Evolutionary conservation across 2,888 invertebrate species (phyloP).

Genomic region (Psylliodes chrysocephalus): DNA sequence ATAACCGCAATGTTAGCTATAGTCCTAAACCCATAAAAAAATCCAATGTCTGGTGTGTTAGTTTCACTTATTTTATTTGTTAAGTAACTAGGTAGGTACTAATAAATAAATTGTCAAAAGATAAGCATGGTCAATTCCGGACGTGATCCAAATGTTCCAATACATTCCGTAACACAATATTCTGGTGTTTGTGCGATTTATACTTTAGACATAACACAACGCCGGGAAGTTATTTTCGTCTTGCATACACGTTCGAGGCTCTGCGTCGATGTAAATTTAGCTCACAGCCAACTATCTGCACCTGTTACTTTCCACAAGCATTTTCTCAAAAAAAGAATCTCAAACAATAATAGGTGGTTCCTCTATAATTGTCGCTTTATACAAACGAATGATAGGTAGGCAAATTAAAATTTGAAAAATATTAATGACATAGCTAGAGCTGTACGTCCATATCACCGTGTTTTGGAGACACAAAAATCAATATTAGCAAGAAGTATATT

Average conservation of each 20-base stretch:
- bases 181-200: constrained; percentile 41
- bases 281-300: constrained; percentile 41
- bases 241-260: constrained; percentile 30
- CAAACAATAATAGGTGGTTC: neutral
- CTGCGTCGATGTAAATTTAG: constrained; percentile 43
- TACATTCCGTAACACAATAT: constrained; percentile 36
- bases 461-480: no score
- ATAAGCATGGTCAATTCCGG: neutral
- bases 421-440: no score
- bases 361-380: no score
- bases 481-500: no score
- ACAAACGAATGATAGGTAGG: no score
- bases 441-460: no score
- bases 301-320: constrained; percentile 32
- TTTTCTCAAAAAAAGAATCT: neutral
- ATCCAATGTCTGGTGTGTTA: neutral
- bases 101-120: constrained; percentile 1
- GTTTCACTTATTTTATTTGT: neutral
- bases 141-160: neutral
- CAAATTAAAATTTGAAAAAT: no score
- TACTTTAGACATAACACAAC: constrained; percentile 58
- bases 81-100: no score
- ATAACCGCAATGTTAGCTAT: neutral
- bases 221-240: constrained; percentile 57
- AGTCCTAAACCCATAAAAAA: neutral